These are phyloP conservation scores for Podocnemis expansa DNA, from an alignment of 2,113 vertebrate genomes.

Conservation along the genomic window DNA sequence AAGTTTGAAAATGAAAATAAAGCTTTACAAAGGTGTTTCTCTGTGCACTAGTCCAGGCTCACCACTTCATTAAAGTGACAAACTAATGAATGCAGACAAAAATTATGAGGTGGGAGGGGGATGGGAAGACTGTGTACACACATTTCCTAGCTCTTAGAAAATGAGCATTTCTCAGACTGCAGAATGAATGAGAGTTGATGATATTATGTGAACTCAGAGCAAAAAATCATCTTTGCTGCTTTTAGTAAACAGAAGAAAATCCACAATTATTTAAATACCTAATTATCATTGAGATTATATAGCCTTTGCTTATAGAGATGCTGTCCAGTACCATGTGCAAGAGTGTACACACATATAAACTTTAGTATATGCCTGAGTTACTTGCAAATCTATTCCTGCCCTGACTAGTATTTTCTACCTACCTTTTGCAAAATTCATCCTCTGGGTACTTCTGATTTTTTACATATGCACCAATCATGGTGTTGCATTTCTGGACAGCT, in stretches of 20 bases:
- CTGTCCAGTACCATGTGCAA: no score
- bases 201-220: background rate
- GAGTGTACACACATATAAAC: background rate
- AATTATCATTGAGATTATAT: rapidly evolving
- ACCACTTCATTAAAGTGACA: background rate
- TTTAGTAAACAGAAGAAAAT: background rate
- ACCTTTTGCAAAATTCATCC: background rate
- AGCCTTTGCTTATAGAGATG: background rate
- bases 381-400: background rate
- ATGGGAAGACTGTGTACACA: background rate
- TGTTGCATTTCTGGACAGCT: background rate
- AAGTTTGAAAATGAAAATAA: background rate
- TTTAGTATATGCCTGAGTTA: background rate
- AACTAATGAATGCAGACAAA: background rate
- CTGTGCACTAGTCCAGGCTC: background rate
- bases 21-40: background rate
- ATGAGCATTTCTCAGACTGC: background rate
- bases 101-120: background rate
- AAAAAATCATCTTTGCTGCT: background rate
- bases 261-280: background rate
- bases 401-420: background rate
- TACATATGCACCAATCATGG: background rate
- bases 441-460: background rate
- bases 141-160: background rate
- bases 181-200: background rate